phyloP scores from a whole-genome alignment of 64 coral and sea anemone species.

The Montipora sp. region DNA sequence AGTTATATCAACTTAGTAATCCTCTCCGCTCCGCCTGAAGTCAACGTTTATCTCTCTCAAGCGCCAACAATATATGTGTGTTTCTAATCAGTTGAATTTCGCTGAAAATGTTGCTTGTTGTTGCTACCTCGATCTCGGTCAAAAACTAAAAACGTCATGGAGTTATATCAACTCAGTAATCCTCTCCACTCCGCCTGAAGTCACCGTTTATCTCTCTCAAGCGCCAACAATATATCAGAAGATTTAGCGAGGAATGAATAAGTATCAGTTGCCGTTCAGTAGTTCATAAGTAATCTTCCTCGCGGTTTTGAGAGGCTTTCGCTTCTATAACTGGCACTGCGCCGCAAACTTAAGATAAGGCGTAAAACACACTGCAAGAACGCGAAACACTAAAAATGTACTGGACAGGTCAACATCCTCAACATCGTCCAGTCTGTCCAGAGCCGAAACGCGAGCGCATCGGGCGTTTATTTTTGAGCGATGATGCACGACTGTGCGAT shows the following conservation, averaged over 20 bases:
- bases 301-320: neutral
- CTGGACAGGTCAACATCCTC: neutral
- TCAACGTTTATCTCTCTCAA: slow-evolving; percentile 32
- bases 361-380: slow-evolving; percentile 9
- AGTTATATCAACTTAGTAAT: neutral
- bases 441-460: neutral
- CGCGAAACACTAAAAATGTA: slow-evolving; percentile 14
- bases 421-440: neutral
- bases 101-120: too few species aligned
- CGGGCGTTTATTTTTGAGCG: slow-evolving; percentile 6
- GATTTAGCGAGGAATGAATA: slow-evolving; percentile 30
- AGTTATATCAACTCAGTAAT: neutral
- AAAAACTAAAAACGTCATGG: neutral
- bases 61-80: neutral
- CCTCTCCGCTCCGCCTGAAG: neutral
- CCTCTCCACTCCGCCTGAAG: neutral
- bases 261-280: slow-evolving; percentile 19
- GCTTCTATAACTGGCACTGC: slow-evolving; percentile 15
- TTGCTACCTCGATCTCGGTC: neutral
- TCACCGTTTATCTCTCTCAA: slow-evolving; percentile 31
- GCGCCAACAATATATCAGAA: slow-evolving; percentile 31
- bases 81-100: too few species aligned
- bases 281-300: slow-evolving; percentile 5
- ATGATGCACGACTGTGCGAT: neutral
- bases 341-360: neutral